phyloP scores from a whole-genome alignment of 1,140 invertebrate genomes.

The Mesaphorura yosii region DNA sequence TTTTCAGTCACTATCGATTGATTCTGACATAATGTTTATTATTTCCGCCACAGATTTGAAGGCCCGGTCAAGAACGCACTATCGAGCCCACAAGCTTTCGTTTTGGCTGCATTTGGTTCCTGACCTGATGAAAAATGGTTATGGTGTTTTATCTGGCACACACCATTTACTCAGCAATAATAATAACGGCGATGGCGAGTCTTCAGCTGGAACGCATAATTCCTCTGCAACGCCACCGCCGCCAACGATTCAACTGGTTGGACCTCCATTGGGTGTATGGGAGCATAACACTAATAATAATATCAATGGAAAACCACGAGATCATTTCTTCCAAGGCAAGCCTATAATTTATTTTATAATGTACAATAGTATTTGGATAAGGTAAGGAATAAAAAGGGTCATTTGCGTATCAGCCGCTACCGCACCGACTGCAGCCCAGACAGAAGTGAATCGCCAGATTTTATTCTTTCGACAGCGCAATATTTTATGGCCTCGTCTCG shows the following conservation, averaged over 20 bases:
- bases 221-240: conserved; percentile 31
- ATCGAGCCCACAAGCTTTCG: conserved; percentile 82
- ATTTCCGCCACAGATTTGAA: conserved; percentile 54
- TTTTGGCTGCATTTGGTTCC: conserved; percentile 94
- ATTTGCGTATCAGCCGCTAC: too few relatives aligned
- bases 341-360: neutral
- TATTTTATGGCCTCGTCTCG: neutral
- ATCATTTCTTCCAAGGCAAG: conserved; percentile 21
- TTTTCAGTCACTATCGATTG: neutral
- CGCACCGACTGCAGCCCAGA: too few relatives aligned
- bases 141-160: conserved; percentile 29
- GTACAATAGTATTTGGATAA: too few relatives aligned
- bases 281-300: conserved; percentile 30
- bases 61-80: conserved; percentile 82
- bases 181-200: neutral
- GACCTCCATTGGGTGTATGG: conserved; percentile 28
- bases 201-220: conserved; percentile 14
- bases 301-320: conserved; percentile 7
- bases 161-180: conserved; percentile 17
- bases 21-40: neutral
- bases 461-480: too few relatives aligned
- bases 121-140: conserved; percentile 77
- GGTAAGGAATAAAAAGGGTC: too few relatives aligned
- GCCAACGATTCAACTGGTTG: conserved; percentile 28
- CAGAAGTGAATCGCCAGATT: too few relatives aligned